Base-by-base conservation (phyloP, 2,797 vertebrate genomes). In the Chromis chromis region DNA sequence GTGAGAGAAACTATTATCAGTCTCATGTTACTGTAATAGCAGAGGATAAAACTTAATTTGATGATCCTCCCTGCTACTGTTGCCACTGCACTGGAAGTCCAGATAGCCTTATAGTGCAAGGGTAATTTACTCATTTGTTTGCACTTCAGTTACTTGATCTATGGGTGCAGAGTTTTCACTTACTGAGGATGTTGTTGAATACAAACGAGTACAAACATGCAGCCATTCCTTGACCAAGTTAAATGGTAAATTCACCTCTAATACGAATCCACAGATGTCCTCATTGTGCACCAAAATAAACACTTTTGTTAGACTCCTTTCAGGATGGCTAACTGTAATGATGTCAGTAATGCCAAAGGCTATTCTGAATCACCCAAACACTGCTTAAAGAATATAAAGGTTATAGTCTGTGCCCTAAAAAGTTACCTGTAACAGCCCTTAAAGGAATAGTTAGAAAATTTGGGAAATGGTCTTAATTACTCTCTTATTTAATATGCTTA, bases 1-100 rank as follows among this genome's bases (percentile, higher is more conserved):
- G 21, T 73, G 49, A 55, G 65, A 70, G 46, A 70, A 82, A 63
- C 40, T 57, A 67, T 55, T 33, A 69, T 70, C 25, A 49, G 19
- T 22, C 71, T 58, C 19, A 4, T n/a, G 19, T n/a, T 48, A 66
- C 6, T 57, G 11, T 62, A 70, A 48, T 21, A 10, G 50, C 9
- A 49, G 64, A 25, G 12, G 39, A 66, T 63, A 66, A 25, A 62
- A 48, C 57, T 62, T 63, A 65, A 81, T 61, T 68, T 61, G 52
- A 42, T 66, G 14, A 46, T 65, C 19, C 56, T 60, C 57, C 73
- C 50, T 64, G 36, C 50, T 76, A 31, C 50, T 68, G 40, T 44
- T 49, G 21, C 16, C 14, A 31, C 66, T 73, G 58, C 68, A 68
- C 4, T 42, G 50, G 24, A 65, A 14, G 46, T 65, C 33, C 66